Evolutionary conservation across 2,797 vertebrate species (phyloP), one percentile per base, ranked within the genome.

Genomic region (Channa striata): DNA sequence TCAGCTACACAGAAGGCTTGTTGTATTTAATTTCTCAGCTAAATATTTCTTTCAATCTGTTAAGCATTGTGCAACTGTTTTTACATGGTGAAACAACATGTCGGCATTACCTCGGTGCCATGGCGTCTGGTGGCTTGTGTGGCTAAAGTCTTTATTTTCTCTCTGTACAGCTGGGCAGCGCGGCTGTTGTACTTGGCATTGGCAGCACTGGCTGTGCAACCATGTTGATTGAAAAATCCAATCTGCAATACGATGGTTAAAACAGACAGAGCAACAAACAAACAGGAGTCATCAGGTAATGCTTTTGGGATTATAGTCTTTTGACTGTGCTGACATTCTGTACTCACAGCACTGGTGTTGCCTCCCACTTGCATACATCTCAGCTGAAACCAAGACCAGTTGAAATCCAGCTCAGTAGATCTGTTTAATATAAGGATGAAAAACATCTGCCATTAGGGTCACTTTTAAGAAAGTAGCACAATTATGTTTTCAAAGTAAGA

Each of bases 351-450:
- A 1, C 82, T 94, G 21, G 95, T 89, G 11, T 99, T 99, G 63
- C 98, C 97, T 79, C 98, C 98, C 2, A 99, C 95, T 83, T 99
- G 98, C 97, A 99, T 99, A 81, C 96, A 98, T 46, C 98, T 94
- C 72, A 99, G 82, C 85, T 99, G 98, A 87, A 95, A 99, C 98
- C 98, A 99, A 1, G 97, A 97, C 98, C 98, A 99, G 69, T 97
- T 99, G 9, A 93, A 98, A 90, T 99, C 98, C 87, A 99, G 83
- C 88, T 99, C 98, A 1, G 97, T 99, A 46, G 97, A 99, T 80
- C 97, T 99, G 64, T 39, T 43, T 0, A 40, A 66, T 34, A 86
- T 8, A 72, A 54, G 8, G 2, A 13, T 52, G 5, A 52, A 39
- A 62, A 59, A 43, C 37, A 60, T 39, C 1, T 39, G 23, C 9